A percentile compares a stretch with the other conserved stretches of the same genome.
These are phyloP conservation scores for Bombus balteatus DNA, from an alignment of 1,140 invertebrate species.

Conservation along the genomic window DNA sequence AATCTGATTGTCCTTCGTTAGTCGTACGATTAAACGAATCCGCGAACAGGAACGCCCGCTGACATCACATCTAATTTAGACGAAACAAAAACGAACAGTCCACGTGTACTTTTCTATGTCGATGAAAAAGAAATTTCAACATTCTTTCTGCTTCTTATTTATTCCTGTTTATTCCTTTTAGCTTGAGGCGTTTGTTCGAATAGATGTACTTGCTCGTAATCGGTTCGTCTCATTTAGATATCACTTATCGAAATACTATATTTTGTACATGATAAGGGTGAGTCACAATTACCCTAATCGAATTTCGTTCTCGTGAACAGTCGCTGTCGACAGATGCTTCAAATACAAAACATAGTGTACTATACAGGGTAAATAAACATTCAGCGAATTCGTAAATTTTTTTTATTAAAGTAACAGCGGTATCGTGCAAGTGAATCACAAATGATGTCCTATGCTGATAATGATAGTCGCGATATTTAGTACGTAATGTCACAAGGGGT, in stretches of 20 bases:
- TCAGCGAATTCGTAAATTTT: no score
- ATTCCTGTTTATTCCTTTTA: not conserved
- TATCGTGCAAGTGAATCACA: no score
- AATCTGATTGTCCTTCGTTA: constrained; percentile 65
- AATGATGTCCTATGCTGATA: no score
- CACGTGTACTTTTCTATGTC: constrained; percentile 3
- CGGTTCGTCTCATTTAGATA: not conserved
- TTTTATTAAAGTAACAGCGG: no score
- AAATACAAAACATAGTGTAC: no score
- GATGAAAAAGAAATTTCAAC: constrained; percentile 21
- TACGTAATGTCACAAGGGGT: constrained; percentile 34
- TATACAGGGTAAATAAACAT: no score
- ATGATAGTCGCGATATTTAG: not conserved
- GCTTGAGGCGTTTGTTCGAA: not conserved
- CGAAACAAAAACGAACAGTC: not conserved
- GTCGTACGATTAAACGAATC: constrained; percentile 48
- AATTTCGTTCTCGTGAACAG: not conserved
- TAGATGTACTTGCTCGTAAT: not conserved
- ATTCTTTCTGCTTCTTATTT: not conserved
- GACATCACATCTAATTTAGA: constrained; percentile 68
- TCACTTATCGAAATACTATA: not conserved
- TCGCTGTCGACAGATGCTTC: no score
- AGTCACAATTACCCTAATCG: not conserved
- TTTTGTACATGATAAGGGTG: not conserved
- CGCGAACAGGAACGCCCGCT: constrained; percentile 51